Evolutionary conservation across 1,140 invertebrate genomes (phyloP), one percentile per base, ranked within the genome.

Genomic region (Mizuhopecten yessoensis): DNA sequence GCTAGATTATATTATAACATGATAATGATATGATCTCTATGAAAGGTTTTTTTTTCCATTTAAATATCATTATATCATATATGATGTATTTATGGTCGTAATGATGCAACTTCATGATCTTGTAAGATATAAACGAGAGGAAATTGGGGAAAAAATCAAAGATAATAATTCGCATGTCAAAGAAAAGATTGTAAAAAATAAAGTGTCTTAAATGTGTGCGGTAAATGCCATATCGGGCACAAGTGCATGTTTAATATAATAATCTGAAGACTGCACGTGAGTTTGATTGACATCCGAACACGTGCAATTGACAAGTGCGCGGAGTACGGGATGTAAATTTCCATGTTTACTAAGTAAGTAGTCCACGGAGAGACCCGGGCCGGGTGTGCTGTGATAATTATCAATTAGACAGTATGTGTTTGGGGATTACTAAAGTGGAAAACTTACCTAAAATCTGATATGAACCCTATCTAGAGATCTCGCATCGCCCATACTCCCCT

Each of bases 371-470:
- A n/a, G 57, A 75, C 57, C 57, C n/a, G 20, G n/a, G 23, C 57
- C 57, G 57, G 23, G 57, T 75, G 57, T 75, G 57, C 57, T 75
- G n/a, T 75, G 57, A 75, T 75, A 75, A 75, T 75, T 75, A 75
- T 75, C 57, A 75, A 75, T 75, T 75, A 75, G 57, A 75, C 57
- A 75, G 57, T 75, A 75, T 75, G 57, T 75, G 57, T 75, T 75
- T 75, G 57, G 57, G 57, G 57, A 75, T 75, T 75, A 75, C 57
- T 75, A 75, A 75, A 75, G 57, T 75, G 57, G 57, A 75, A 75
- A 75, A 75, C 57, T 75, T 75, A 75, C 57, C 57, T 75, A 75
- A 75, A 75, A 75, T 75, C 57, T 75, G 57, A 75, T 75, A 75
- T 1, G n/a, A 29, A 29, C 57, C 0, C n/a, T 75, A 75, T 75